Base-by-base conservation (phyloP, 1,140 invertebrate species). In the Telenomus remus region DNA sequence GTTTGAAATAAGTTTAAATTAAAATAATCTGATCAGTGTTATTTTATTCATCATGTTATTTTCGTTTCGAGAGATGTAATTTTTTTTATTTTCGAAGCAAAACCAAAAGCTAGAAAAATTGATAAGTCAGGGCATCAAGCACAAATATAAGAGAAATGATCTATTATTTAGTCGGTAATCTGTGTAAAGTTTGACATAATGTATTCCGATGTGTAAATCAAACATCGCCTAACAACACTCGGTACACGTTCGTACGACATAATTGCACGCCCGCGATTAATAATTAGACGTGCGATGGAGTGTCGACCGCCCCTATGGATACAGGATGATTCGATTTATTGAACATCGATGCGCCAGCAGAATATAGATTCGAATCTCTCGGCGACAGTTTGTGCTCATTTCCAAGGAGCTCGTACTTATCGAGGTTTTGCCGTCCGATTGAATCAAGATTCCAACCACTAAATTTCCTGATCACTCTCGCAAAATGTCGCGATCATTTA, bases 211-310 rank as follows among this genome's bases (percentile, higher is more conserved):
- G 46, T 65, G 46, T 65, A 56, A 82, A 79, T 76, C 80, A 84
- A 86, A 84, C 80, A 84, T 65, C 78, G 60, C 66, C 65, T 51
- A 55, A 69, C 63, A 70, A 73, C 71, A 53, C 56, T 72, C 68
- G 68, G 76, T 78, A 74, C 73, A 78, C 78, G 80, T 80, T 79
- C 73, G 65, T 60, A 56, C 68, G 61, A 76, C 80, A 84, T 84
- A 87, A 85, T 85, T 86, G 81, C 81, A 78, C 81, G 80, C 79
- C 76, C 81, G 63, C 82, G 80, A 86, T 86, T 85, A 84, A 86
- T 86, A 85, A 87, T 87, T 87, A 86, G 83, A 85, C 83, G 81
- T 78, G 80, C 81, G 79, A 84, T 82, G 82, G 82, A 78, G 78
- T 82, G 82, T 84, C 81, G 83, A 81, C 80, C 79, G 68, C 55